These are phyloP conservation scores for Tetrao urogallus DNA, from an alignment of 2,113 vertebrate genomes.

Conservation along the genomic window DNA sequence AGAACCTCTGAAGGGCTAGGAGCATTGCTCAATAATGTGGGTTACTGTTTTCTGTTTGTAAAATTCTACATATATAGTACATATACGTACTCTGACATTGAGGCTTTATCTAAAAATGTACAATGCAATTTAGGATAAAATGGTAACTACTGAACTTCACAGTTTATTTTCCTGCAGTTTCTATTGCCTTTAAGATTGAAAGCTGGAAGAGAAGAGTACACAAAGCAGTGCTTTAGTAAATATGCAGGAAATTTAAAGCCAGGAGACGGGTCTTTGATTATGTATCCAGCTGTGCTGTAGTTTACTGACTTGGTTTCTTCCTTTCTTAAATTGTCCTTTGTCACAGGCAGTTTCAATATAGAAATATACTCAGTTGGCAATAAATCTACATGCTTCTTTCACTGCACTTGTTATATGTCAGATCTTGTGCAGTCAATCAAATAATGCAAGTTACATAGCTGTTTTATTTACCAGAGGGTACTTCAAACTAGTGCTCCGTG, in stretches of 20 bases:
- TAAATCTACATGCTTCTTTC: conserved; percentile 11
- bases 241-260: conserved; percentile 27
- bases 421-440: conserved; percentile 50
- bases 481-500: not conserved
- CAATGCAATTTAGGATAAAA: not conserved
- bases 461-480: conserved; percentile 18
- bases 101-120: not conserved
- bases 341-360: conserved; percentile 17
- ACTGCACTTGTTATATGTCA: not conserved
- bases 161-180: not conserved
- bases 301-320: conserved; percentile 33
- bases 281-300: conserved; percentile 25
- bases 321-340: conserved; percentile 31
- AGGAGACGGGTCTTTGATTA: not conserved
- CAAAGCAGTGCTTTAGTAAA: conserved; percentile 4
- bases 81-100: too few species aligned
- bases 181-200: not conserved
- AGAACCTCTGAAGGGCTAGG: not conserved
- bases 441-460: not conserved
- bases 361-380: conserved; percentile 10
- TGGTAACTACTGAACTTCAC: not conserved
- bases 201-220: not conserved
- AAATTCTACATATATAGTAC: not conserved
- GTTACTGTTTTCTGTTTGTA: not conserved
- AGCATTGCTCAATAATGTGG: not conserved